A percentile compares a stretch with the other conserved stretches of the same genome.
Evolutionary conservation across 1,140 invertebrate species (phyloP).

Genomic region (Teleogryllus occipitalis): DNA sequence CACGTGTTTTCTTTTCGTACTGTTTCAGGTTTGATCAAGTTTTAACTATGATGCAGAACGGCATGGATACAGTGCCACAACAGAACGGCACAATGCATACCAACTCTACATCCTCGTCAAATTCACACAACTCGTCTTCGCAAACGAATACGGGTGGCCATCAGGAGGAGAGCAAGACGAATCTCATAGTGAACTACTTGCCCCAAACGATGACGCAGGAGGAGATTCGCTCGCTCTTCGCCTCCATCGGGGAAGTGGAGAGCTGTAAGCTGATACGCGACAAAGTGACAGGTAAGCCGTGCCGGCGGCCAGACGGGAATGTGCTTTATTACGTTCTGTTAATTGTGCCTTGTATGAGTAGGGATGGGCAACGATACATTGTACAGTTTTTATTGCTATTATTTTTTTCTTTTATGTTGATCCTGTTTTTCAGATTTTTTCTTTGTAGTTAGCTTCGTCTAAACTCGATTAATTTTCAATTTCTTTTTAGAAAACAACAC

Average conservation of each 20-base stretch:
- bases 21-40: constrained; percentile 19
- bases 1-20: background rate
- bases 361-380: constrained; percentile 21
- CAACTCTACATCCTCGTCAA: constrained; percentile 31
- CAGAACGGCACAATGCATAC: constrained; percentile 50
- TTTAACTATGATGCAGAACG: constrained; percentile 68
- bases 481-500: constrained; percentile 25
- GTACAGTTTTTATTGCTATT: constrained; percentile 11
- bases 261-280: constrained; percentile 98
- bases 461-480: constrained; percentile 24
- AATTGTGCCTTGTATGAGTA: constrained; percentile 6
- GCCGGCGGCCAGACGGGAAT: background rate
- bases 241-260: constrained; percentile 96
- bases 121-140: constrained; percentile 34
- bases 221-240: constrained; percentile 94
- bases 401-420: constrained; percentile 15
- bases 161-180: constrained; percentile 90
- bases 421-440: constrained; percentile 18
- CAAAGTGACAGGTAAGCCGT: constrained; percentile 80
- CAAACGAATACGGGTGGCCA: constrained; percentile 46
- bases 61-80: constrained; percentile 61
- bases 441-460: constrained; percentile 17
- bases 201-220: constrained; percentile 99
- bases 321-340: background rate
- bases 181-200: constrained; percentile 98